Evolutionary conservation across 2,797 vertebrate genomes (phyloP).

Genomic region (Phyllotis vaccarum): DNA sequence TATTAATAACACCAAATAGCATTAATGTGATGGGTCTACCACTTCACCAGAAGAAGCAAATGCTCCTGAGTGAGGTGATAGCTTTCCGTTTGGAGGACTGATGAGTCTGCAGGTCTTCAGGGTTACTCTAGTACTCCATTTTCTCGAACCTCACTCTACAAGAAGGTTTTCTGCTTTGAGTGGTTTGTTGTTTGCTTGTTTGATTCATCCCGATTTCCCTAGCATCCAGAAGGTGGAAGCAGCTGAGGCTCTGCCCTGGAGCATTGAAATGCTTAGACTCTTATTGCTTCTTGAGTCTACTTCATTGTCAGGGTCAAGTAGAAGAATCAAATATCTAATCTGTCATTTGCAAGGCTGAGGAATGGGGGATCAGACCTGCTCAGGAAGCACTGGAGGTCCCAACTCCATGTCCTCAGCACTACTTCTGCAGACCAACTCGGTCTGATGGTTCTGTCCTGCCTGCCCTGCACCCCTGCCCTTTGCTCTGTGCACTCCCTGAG

Average conservation of each 20-base stretch:
- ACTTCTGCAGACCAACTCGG: no score
- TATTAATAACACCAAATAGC: no score
- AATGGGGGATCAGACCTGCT: background rate
- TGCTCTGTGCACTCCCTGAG: rapidly evolving
- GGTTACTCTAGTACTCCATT: background rate
- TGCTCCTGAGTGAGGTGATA: background rate
- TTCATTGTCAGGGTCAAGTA: background rate
- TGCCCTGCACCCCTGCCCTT: no score
- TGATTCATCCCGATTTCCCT: background rate
- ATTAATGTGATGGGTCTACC: background rate
- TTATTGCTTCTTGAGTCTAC: background rate
- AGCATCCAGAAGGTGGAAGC: background rate
- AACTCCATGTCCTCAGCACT: no score
- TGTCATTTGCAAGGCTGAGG: background rate
- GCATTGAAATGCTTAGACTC: background rate
- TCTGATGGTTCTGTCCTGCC: background rate
- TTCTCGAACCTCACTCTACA: no score
- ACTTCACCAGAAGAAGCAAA: background rate
- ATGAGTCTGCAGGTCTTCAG: no score
- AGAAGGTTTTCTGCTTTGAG: background rate
- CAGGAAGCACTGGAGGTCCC: background rate
- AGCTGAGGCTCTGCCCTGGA: background rate
- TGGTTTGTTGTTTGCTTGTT: background rate
- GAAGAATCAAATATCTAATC: background rate
- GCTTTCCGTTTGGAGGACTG: background rate